Evolutionary conservation across 2,113 vertebrate genomes (phyloP).

Genomic region (Gallinago undulata): DNA sequence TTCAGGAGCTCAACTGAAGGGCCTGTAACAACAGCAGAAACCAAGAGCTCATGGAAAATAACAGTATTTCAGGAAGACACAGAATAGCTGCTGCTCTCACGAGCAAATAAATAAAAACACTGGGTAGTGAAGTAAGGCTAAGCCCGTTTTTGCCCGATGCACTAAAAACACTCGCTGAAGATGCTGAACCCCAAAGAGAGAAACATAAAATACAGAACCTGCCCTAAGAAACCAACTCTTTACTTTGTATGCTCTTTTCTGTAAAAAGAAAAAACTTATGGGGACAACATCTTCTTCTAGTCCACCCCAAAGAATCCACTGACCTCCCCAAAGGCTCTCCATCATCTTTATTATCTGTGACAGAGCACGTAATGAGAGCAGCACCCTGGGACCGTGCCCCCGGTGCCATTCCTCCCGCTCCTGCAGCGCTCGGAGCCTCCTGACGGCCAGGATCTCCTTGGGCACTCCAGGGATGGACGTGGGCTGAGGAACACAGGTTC

Average conservation of each 20-base stretch:
- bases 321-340: neutral
- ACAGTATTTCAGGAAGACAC: neutral
- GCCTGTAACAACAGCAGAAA: neutral
- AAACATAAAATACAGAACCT: neutral
- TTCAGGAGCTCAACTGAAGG: neutral
- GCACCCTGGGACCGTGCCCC: neutral
- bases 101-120: neutral
- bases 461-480: accelerated
- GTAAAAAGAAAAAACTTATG: neutral
- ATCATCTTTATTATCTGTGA: neutral
- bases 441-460: accelerated
- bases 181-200: neutral
- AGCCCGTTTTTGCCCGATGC: neutral
- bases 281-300: neutral
- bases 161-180: neutral
- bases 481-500: neutral
- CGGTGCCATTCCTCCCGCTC: neutral
- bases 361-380: accelerated
- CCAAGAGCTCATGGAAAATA: neutral
- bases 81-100: neutral
- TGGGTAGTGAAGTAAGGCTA: neutral
- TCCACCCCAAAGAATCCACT: neutral
- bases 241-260: neutral
- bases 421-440: neutral
- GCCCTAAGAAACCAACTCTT: neutral